phyloP scores from a whole-genome alignment of 1,140 invertebrate species.

The Macrobrachium nipponense region DNA sequence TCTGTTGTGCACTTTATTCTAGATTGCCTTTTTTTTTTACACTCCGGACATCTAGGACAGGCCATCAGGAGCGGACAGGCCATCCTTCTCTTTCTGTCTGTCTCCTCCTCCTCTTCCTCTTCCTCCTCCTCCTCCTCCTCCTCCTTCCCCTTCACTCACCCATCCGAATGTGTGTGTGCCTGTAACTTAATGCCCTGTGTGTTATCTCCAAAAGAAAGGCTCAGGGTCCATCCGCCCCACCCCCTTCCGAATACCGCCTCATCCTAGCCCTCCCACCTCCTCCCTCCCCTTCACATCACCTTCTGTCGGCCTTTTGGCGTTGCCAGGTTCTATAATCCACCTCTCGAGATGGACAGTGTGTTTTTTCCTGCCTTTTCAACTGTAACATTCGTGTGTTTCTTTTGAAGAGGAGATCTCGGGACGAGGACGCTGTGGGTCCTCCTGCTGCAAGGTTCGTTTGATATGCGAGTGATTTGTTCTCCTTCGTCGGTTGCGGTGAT shows the following conservation, averaged over 20 bases:
- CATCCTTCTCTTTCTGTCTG: background rate
- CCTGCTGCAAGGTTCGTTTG: background rate
- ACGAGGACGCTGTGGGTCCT: no score
- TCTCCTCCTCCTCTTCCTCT: background rate
- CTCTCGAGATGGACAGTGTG: background rate
- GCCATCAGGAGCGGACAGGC: no score
- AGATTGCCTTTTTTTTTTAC: conserved; percentile 10
- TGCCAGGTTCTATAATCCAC: conserved; percentile 21
- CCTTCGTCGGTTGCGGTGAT: background rate
- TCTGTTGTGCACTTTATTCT: background rate
- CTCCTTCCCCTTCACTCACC: conserved; percentile 18
- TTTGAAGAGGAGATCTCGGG: no score
- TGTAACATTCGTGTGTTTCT: background rate
- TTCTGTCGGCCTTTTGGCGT: conserved; percentile 11
- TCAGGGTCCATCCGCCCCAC: conserved; percentile 31
- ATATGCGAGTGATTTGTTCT: background rate
- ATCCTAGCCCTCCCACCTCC: background rate
- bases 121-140: conserved; percentile 4
- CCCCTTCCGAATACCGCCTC: background rate
- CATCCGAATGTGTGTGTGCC: conserved; percentile 24
- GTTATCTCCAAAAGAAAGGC: conserved; percentile 56
- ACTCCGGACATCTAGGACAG: background rate
- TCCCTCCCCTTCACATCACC: background rate
- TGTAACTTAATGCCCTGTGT: conserved; percentile 58
- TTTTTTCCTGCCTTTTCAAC: background rate